phyloP scores from a whole-genome alignment of 2,113 vertebrate genomes.

The Gavialis gangeticus region DNA sequence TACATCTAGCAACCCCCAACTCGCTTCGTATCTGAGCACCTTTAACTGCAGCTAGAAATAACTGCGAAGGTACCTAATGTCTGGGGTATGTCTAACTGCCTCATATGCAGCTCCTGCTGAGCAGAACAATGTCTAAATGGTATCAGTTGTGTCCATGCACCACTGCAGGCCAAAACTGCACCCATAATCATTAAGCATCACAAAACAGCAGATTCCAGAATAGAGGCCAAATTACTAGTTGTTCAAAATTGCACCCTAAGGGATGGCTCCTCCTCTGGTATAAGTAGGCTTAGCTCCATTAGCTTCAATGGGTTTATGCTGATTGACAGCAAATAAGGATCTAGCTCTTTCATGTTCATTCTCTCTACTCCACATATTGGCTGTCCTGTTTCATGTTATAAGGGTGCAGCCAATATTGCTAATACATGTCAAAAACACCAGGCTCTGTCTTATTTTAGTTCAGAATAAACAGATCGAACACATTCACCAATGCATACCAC shows the following conservation, averaged over 20 bases:
- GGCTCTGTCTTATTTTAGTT: background rate
- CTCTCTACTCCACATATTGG: background rate
- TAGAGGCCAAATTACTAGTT: conserved; percentile 37
- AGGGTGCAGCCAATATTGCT: background rate
- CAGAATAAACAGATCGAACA: accelerated
- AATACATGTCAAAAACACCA: background rate
- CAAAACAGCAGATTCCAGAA: conserved; percentile 17
- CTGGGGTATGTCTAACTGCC: conserved; percentile 41
- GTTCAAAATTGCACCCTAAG: conserved; percentile 49
- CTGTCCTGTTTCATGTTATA: background rate
- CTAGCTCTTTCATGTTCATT: background rate
- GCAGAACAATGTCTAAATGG: conserved; percentile 33
- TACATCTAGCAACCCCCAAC: background rate
- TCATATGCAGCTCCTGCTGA: background rate
- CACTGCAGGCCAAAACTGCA: conserved; percentile 35
- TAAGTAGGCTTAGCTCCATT: conserved; percentile 6
- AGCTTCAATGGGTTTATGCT: background rate
- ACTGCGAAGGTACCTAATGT: conserved; percentile 5
- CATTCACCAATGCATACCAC: background rate
- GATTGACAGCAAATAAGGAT: conserved; percentile 30
- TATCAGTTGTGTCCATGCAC: conserved; percentile 20
- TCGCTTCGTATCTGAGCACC: conserved; percentile 4
- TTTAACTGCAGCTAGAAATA: conserved; percentile 20
- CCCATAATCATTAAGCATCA: conserved; percentile 39
- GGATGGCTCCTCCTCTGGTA: conserved; percentile 43